Conservation (phyloP, 1,140 invertebrate species). For the Pseudomyrmex gracilis region DNA sequence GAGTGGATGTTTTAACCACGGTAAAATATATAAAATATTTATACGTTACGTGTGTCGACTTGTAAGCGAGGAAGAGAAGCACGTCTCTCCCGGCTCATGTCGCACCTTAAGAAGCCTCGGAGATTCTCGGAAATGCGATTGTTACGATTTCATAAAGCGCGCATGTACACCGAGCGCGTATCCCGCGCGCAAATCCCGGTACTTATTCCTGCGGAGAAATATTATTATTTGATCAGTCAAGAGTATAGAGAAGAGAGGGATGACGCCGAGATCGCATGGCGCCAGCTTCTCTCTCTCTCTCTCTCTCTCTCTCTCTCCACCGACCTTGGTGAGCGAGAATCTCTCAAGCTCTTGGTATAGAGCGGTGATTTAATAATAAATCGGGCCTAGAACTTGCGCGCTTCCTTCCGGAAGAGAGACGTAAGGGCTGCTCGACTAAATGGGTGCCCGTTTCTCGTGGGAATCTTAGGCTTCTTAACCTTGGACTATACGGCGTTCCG, state of each 20-base stretch:
- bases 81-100: neutral
- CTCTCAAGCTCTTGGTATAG: conserved; percentile 30
- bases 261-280: conserved; percentile 60
- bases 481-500: conserved; percentile 73
- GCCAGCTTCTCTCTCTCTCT: conserved; percentile 47
- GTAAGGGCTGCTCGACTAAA: conserved; percentile 59
- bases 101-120: neutral
- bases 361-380: conserved; percentile 82
- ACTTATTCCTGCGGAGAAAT: conserved; percentile 68
- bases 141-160: conserved; percentile 54
- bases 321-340: conserved; percentile 65
- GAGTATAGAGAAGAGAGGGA: neutral
- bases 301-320: conserved; percentile 26
- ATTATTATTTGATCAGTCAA: conserved; percentile 67
- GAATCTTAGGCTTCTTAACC: conserved; percentile 81
- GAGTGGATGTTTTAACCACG: too few species aligned
- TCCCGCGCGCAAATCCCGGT: conserved; percentile 68
- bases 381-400: conserved; percentile 81
- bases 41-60: neutral
- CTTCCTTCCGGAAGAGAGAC: conserved; percentile 78
- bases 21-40: too few species aligned
- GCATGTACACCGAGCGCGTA: conserved; percentile 61
- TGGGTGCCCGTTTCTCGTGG: conserved; percentile 78
- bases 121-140: conserved; percentile 55
- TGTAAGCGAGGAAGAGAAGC: neutral